Conservation (phyloP, 2,888 invertebrate genomes). For the Platyscelio sp. region DNA sequence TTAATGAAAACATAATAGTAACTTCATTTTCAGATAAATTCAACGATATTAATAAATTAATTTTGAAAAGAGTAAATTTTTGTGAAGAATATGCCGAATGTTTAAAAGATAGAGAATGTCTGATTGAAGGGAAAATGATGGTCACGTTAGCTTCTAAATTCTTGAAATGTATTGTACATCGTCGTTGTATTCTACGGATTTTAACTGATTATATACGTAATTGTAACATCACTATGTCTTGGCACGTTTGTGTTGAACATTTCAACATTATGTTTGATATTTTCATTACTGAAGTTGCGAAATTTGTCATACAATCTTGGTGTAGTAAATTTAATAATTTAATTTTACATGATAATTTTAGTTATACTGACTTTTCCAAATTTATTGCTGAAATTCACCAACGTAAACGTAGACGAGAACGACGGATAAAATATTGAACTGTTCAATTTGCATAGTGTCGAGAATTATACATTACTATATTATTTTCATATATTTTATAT, state of each 20-base stretch:
- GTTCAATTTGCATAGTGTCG: no score
- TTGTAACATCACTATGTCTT: background rate
- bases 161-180: background rate
- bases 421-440: no score
- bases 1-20: background rate
- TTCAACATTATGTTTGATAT: background rate
- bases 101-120: background rate
- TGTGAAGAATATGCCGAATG: conserved; percentile 13
- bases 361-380: background rate
- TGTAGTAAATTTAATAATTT: background rate
- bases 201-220: background rate
- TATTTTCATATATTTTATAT: no score
- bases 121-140: background rate
- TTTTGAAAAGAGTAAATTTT: conserved; percentile 6
- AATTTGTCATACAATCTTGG: background rate
- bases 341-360: background rate
- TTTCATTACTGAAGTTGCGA: background rate
- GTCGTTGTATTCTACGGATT: background rate
- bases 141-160: background rate
- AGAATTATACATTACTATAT: no score
- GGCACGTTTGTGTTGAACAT: conserved; percentile 16
- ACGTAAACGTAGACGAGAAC: no score
- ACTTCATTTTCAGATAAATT: background rate
- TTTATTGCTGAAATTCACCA: no score
- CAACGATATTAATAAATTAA: background rate